Percentiles rank a stretch among this genome's conserved stretches.
phyloP scores from a whole-genome alignment of 1,140 invertebrate genomes.

The Meloidogyne floridensis region DNA sequence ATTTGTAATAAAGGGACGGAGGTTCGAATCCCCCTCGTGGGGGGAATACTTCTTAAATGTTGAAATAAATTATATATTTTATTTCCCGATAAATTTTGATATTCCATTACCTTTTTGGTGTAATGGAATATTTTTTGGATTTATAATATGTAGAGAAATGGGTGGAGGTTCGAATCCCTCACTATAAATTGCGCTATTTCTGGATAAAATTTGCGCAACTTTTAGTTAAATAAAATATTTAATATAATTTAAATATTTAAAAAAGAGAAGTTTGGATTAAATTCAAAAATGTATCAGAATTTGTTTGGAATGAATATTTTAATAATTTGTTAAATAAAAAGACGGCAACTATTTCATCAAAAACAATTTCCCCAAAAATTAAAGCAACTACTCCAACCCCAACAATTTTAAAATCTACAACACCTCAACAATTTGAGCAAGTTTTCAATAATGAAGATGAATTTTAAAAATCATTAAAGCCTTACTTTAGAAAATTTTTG shows the following conservation, averaged over 20 bases:
- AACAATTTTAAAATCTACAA: background rate
- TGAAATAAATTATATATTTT: too few relatives aligned
- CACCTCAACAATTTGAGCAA: background rate
- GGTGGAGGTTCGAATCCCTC: too few relatives aligned
- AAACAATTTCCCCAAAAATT: background rate
- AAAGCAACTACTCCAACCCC: background rate
- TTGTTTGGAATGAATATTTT: background rate
- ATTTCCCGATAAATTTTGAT: too few relatives aligned
- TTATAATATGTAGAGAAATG: too few relatives aligned
- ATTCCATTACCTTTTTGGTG: too few relatives aligned
- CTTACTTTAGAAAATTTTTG: background rate
- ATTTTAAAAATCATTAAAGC: background rate
- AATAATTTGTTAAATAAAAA: background rate
- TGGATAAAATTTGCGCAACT: background rate
- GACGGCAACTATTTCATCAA: background rate
- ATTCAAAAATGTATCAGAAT: constrained; percentile 3
- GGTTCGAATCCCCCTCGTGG: too few relatives aligned
- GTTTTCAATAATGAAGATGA: background rate
- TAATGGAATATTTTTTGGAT: too few relatives aligned
- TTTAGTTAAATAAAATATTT: background rate
- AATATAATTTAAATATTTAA: background rate
- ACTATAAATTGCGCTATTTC: too few relatives aligned
- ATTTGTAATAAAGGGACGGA: too few relatives aligned
- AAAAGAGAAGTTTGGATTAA: background rate
- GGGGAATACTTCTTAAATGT: too few relatives aligned